phyloP scores from a whole-genome alignment of 2,888 invertebrate species.

The Caenorhabditis panamensis region DNA sequence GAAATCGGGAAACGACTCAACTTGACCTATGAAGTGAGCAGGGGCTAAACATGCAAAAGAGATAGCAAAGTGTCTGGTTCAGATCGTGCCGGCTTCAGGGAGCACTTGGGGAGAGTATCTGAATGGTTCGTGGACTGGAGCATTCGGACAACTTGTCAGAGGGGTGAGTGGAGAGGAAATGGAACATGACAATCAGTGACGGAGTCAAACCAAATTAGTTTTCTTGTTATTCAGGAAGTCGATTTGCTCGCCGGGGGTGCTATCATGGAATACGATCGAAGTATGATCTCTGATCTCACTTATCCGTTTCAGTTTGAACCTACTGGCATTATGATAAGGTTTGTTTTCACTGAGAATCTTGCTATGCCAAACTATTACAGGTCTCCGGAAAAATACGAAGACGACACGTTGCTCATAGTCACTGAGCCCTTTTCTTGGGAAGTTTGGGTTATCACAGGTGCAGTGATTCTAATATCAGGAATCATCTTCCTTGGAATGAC shows the following conservation, averaged over 20 bases:
- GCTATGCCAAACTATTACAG: constrained; percentile 27
- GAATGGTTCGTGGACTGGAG: constrained; percentile 77
- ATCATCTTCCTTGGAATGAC: constrained; percentile 68
- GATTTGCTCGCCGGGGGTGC: constrained; percentile 78
- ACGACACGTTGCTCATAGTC: constrained; percentile 74
- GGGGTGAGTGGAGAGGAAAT: constrained; percentile 53
- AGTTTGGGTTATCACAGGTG: constrained; percentile 70
- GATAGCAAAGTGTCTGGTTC: neutral
- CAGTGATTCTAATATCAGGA: constrained; percentile 74
- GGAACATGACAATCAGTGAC: neutral
- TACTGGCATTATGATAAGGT: constrained; percentile 73
- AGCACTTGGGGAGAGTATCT: constrained; percentile 67
- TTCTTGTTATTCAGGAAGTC: constrained; percentile 65
- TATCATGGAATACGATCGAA: constrained; percentile 76
- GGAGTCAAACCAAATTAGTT: too few species aligned
- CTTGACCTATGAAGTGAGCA: constrained; percentile 72
- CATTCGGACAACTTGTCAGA: constrained; percentile 70
- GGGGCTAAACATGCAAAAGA: neutral
- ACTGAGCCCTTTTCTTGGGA: constrained; percentile 79
- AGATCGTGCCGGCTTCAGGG: constrained; percentile 57
- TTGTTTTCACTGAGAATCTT: neutral
- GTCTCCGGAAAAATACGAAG: constrained; percentile 72
- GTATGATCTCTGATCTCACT: constrained; percentile 79
- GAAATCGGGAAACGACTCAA: constrained; percentile 72
- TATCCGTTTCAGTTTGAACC: constrained; percentile 75